Evolutionary conservation across 2,113 vertebrate species (phyloP), one percentile per base, ranked within the genome.

Genomic region (Sigmodon hispidus): DNA sequence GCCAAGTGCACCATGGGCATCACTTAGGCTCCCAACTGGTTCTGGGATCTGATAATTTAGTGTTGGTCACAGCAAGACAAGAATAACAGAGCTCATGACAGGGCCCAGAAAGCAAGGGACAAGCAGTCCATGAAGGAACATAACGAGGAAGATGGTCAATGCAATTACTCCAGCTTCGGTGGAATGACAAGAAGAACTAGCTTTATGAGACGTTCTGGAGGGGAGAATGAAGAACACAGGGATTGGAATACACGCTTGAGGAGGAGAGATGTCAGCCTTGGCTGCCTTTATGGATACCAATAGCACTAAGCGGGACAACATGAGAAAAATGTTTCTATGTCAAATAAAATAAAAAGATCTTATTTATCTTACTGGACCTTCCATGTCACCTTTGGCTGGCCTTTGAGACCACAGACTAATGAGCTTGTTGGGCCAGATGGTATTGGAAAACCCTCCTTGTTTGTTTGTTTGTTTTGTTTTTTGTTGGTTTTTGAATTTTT

Each of bases 341-440:
- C n/a, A n/a, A n/a, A n/a, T n/a, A n/a, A n/a, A n/a, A n/a, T n/a
- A n/a, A n/a, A n/a, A n/a, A n/a, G n/a, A 29, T 93, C 75, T n/a
- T 70, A 57, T 34, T 92, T 70, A 50, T 73, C 73, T 80, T 72
- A 40, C 0, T 59, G 50, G 57, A 73, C 48, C 40, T 40, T 22
- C 24, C 34, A 80, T 11, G 48, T 83, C 57, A 31, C 36, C 59
- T 69, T 48, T 63, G 48, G 77, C 61, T 87, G 75, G 80, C 9
- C 40, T 96, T 52, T 45, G 57, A 92, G 83, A 90, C 21, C 65
- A 80, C 10, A 79, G 87, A 86, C 67, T 75, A 89, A 92, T 73
- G 19, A 95, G 31, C 24, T 92, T 80, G 69, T 36, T 61, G 55
- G 69, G 24, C 59, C 63, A 83, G 90, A 59, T 80, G 52, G 77